These are phyloP conservation scores for Deilephila porcellus DNA, from an alignment of 2,888 invertebrate species.

Conservation along the genomic window DNA sequence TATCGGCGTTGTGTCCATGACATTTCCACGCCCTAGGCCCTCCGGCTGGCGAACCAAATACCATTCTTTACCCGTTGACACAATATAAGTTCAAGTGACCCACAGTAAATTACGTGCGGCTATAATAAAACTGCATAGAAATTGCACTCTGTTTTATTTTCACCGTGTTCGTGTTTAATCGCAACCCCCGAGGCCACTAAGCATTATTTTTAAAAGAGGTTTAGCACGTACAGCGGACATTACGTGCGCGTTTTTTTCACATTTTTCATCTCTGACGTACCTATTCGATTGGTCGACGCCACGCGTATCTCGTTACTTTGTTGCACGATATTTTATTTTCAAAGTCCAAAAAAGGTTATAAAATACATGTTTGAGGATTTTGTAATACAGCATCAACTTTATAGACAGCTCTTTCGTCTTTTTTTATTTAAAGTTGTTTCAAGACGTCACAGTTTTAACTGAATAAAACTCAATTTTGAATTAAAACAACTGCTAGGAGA, in stretches of 20 bases:
- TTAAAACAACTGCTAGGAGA: too few relatives aligned
- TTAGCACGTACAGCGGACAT: not conserved
- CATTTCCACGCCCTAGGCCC: slow-evolving; percentile 67
- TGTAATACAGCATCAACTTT: too few relatives aligned
- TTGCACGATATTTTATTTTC: not conserved
- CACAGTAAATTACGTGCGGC: slow-evolving; percentile 33
- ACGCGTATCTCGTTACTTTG: not conserved
- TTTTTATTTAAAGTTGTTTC: too few relatives aligned
- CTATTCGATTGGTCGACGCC: not conserved
- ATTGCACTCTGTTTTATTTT: not conserved
- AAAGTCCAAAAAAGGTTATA: not conserved
- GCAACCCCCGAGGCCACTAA: not conserved
- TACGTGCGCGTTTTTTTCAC: not conserved
- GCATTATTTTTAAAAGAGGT: not conserved
- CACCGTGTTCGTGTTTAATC: not conserved
- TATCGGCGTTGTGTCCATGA: slow-evolving; percentile 67
- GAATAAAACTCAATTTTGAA: too few relatives aligned
- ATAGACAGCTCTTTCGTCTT: too few relatives aligned
- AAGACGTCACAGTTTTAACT: too few relatives aligned
- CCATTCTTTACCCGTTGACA: slow-evolving; percentile 50
- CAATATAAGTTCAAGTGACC: slow-evolving; percentile 43
- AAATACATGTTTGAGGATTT: too few relatives aligned
- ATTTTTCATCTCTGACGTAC: not conserved
- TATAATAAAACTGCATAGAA: slow-evolving; percentile 16
- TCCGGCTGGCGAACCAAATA: slow-evolving; percentile 48